Evolutionary conservation across 2,797 vertebrate species (phyloP).

Genomic region (Eutrigla gurnardus): DNA sequence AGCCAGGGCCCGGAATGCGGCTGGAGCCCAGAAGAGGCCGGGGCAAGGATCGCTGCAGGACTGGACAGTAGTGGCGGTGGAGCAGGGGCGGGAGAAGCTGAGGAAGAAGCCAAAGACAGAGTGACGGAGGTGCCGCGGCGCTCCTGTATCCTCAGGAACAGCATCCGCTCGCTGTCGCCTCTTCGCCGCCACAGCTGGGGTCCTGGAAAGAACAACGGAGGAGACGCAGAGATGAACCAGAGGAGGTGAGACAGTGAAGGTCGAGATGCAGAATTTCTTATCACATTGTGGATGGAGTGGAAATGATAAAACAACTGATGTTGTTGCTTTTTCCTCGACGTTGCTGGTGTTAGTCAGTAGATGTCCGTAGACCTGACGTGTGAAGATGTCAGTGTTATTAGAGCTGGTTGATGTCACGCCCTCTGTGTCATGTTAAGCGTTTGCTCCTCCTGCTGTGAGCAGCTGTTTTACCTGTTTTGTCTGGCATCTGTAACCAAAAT

Average conservation of each 20-base stretch:
- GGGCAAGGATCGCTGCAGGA: constrained; percentile 16
- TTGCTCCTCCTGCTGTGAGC: constrained; percentile 52
- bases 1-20: constrained; percentile 73
- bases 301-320: not conserved
- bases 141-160: constrained; percentile 80
- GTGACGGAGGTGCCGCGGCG: constrained; percentile 88
- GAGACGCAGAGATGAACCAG: constrained; percentile 91
- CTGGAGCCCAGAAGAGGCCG: constrained; percentile 86
- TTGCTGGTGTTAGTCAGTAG: constrained; percentile 18
- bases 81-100: constrained; percentile 80
- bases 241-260: constrained; percentile 85
- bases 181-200: constrained; percentile 98
- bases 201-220: constrained; percentile 90
- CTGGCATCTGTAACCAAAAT: constrained; percentile 24
- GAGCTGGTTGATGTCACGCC: constrained; percentile 47
- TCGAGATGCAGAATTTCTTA: not conserved
- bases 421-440: constrained; percentile 41
- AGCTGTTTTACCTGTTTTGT: constrained; percentile 65
- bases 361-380: constrained; percentile 38
- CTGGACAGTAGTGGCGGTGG: constrained; percentile 74
- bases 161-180: constrained; percentile 90
- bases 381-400: constrained; percentile 44
- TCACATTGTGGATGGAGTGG: not conserved
- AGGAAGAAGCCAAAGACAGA: constrained; percentile 93
- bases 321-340: not conserved